These are phyloP conservation scores for Anadara kagoshimensis DNA, from an alignment of 1,140 invertebrate species.

Conservation along the genomic window DNA sequence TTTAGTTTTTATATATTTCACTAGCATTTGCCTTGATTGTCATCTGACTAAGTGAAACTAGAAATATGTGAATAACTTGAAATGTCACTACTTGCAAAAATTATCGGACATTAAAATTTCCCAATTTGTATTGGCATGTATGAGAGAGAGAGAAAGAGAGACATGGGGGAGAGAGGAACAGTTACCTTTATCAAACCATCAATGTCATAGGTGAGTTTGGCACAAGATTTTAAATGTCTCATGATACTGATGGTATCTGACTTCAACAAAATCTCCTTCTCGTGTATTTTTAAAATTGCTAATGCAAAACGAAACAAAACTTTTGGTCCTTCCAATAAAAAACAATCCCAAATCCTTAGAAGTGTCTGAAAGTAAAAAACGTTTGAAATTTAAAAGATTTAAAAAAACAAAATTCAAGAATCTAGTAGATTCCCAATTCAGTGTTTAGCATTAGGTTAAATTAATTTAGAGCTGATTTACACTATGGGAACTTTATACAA, in stretches of 20 bases:
- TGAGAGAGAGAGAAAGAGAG: neutral
- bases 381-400: no score
- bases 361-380: conserved; percentile 72
- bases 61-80: no score
- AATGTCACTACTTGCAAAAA: no score
- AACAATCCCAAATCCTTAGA: conserved; percentile 75
- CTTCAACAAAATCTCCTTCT: conserved; percentile 73
- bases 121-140: neutral
- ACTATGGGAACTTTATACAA: no score
- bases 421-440: no score
- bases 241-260: conserved; percentile 76
- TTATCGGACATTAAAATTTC: no score
- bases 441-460: no score
- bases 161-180: neutral
- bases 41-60: no score
- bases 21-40: no score
- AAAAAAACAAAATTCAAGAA: no score
- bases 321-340: conserved; percentile 73
- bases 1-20: no score
- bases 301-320: conserved; percentile 73
- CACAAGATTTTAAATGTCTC: conserved; percentile 76
- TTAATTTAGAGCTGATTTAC: no score
- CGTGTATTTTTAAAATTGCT: conserved; percentile 71
- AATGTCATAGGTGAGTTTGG: conserved; percentile 75
- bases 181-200: conserved; percentile 75